Conservation (phyloP, 2,113 vertebrate genomes). For the Eptatretus burgeri region DNA sequence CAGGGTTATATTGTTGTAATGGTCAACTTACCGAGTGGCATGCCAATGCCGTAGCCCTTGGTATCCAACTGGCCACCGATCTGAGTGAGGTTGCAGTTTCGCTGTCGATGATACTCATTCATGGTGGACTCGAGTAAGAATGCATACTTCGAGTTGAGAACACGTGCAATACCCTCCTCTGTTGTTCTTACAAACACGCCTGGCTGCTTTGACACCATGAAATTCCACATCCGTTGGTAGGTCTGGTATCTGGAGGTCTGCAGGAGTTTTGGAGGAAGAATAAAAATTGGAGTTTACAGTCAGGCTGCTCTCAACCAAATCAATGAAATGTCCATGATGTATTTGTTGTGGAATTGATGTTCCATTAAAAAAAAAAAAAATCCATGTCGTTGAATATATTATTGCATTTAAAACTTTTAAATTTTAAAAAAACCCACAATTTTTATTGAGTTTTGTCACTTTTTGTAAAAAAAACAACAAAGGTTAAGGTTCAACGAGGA, state of each 20-base stretch:
- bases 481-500: too few species aligned
- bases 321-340: too few species aligned
- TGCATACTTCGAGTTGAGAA: constrained; percentile 53
- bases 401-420: too few species aligned
- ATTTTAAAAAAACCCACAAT: too few species aligned
- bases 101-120: constrained; percentile 56
- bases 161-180: constrained; percentile 47
- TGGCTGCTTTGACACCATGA: constrained; percentile 62
- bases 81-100: constrained; percentile 54
- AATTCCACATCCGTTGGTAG: constrained; percentile 74
- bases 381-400: too few species aligned
- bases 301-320: not conserved
- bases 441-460: too few species aligned
- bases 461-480: too few species aligned
- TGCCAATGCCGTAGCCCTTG: constrained; percentile 63
- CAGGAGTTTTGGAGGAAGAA: not conserved
- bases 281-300: not conserved
- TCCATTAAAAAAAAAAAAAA: too few species aligned
- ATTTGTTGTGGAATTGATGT: too few species aligned
- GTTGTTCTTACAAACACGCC: constrained; percentile 69
- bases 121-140: constrained; percentile 64
- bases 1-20: too few species aligned
- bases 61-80: constrained; percentile 56
- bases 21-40: constrained; percentile 36
- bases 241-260: constrained; percentile 61